Base-by-base conservation (phyloP, 2,797 vertebrate genomes). In the Esox lucius region DNA sequence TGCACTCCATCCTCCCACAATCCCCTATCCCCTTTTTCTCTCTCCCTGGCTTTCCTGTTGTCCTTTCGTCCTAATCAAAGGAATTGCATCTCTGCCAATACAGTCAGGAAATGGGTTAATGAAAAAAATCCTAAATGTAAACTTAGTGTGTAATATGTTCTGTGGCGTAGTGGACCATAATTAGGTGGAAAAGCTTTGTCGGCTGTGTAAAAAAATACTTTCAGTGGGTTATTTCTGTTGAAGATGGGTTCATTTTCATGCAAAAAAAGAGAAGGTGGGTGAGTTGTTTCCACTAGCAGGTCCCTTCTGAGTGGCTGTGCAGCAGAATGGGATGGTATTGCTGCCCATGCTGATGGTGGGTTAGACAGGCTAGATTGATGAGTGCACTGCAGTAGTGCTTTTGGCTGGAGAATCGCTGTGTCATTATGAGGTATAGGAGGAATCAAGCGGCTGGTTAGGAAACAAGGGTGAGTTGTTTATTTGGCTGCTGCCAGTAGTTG, bases 341-440 rank as follows among this genome's bases (percentile, higher is more conserved):
- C 13, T 68, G 66, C 48, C 71, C 1, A 11, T 75, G 77, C 49
- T 74, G 81, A 77, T 87, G 85, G 89, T 67, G 87, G 81, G 77
- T 61, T 24, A 61, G 56, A 70, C 48, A 0, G 42, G 12, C 42
- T 51, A 84, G 87, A 91, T 91, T 91, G 87, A 88, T 88, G 84
- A 75, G 66, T 39, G 75, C 42, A 46, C 42, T 70, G 87, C 87
- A 76, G 87, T 35, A 70, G 77, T 68, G 68, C 56, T 28, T 78
- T 85, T 89, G 85, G 87, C 87, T 0, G 67, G 4, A 77, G 84
- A 77, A 87, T 62, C 15, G 89, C 91, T 90, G 90, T 81, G 86
- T 91, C 91, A 91, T 82, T 69, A 70, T 75, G 70, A 15, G 53
- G 70, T 82, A 80, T 83, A 80, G 78, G 68, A 66, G 35, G 39